Percentiles rank a stretch among this genome's conserved stretches.
Evolutionary conservation across 2,888 invertebrate genomes (phyloP).

Genomic region (Leptinotarsa haldemani): DNA sequence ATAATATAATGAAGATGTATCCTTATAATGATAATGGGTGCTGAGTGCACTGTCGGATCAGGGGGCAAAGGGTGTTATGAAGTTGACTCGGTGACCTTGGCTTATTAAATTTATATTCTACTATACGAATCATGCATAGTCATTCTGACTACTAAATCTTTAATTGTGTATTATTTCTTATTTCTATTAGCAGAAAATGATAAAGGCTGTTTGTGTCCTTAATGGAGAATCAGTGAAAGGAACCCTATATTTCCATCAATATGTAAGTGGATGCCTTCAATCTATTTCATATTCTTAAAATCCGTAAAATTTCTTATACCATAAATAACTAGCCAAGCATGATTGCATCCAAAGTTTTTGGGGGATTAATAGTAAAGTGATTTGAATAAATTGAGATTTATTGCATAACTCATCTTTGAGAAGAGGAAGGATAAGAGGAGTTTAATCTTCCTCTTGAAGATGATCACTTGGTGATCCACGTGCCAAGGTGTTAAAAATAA

Average conservation of each 20-base stretch:
- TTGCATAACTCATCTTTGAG: too few relatives aligned
- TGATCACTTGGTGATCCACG: too few relatives aligned
- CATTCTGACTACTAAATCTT: background rate
- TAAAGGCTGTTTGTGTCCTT: conserved; percentile 88
- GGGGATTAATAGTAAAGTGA: too few relatives aligned
- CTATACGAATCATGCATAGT: background rate
- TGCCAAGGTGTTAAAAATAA: too few relatives aligned
- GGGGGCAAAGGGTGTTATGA: background rate
- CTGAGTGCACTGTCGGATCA: background rate
- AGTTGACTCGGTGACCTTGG: background rate
- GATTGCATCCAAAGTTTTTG: too few relatives aligned
- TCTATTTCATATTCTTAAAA: background rate
- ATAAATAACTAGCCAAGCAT: background rate
- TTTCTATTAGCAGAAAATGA: conserved; percentile 63
- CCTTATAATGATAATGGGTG: background rate
- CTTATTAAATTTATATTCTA: background rate
- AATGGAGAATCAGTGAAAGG: conserved; percentile 85
- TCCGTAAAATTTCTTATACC: background rate
- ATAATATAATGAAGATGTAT: background rate
- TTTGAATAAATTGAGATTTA: too few relatives aligned
- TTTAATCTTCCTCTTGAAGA: too few relatives aligned
- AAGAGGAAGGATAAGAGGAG: too few relatives aligned
- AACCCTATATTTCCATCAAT: conserved; percentile 83
- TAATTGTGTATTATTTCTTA: too few relatives aligned
- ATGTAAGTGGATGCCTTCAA: conserved; percentile 64